Conservation (phyloP, 2,797 vertebrate genomes). For the Lutjanus argentimaculatus region DNA sequence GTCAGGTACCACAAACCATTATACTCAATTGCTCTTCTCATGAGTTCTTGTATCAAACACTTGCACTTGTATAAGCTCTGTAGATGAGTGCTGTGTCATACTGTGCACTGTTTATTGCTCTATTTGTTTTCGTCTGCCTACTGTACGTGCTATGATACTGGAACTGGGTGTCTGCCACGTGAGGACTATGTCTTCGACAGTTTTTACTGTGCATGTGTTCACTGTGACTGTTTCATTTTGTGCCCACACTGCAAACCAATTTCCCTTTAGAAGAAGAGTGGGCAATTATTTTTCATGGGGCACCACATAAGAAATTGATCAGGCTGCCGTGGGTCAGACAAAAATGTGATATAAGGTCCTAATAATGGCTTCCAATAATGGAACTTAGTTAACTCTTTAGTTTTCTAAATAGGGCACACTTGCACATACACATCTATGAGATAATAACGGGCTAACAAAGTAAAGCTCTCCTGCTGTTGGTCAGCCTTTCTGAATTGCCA, state of each 20-base stretch:
- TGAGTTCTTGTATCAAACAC: neutral
- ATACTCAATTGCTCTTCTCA: neutral
- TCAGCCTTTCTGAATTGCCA: no score
- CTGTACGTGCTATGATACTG: neutral
- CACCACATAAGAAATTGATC: no score
- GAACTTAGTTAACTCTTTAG: no score
- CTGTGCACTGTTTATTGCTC: neutral
- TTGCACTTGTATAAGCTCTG: neutral
- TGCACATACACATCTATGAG: no score
- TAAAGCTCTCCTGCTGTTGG: no score
- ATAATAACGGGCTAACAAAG: neutral
- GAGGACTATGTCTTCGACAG: neutral
- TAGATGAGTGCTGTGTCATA: neutral
- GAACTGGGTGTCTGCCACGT: neutral
- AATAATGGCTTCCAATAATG: no score
- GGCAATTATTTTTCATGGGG: no score
- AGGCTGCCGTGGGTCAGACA: no score
- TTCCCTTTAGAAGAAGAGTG: neutral
- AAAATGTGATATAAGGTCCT: no score
- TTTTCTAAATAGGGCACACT: no score
- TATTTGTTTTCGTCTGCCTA: neutral
- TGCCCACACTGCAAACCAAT: neutral
- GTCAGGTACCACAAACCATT: slow-evolving; percentile 8
- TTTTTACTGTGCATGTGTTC: neutral
- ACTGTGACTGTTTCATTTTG: neutral